Evolutionary conservation across 2,888 invertebrate genomes (phyloP), one percentile per base, ranked within the genome.

Genomic region (Cryptosula pallasiana): DNA sequence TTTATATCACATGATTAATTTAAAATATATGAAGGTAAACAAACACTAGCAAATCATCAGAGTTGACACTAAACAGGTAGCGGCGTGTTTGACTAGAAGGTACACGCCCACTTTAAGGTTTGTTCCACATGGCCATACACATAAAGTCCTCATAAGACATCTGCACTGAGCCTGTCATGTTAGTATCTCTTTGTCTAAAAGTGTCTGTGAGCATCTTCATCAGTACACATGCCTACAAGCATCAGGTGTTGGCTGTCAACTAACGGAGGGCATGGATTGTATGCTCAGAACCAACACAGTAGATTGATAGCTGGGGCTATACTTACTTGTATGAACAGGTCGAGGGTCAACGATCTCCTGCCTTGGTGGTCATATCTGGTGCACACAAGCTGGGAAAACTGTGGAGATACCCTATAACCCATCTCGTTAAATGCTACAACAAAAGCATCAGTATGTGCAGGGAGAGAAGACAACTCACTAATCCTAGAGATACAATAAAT

Each of bases 121-220:
- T 77, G 69, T 78, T 75, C 23, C 73, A 71, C 75, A 95, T 88
- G 36, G 93, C 92, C 77, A 95, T 88, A 74, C 88, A 89, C 69
- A 97, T 87, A 80, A 95, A 96, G 81, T 96, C 95, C 87, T 96
- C 96, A 81, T 95, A 96, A 34, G 87, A 90, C 80, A 95, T 90
- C 0, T 90, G 90, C 71, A 96, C 93, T 5, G 89, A 87, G 45
- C 95, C 96, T 78, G 90, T 90, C 85, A 91, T 89, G 77, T 92
- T 90, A 0, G 89, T 88, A 82, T 96, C 95, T 71, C 91, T 89
- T 72, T 88, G 87, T 79, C 91, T 87, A 83, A 96, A 96, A 29
- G 93, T 92, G 82, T 95, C 95, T 34, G 86, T 84, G 76, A 87
- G 77, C 2, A 83, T 83, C 82, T 94, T 94, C 75, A 95, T 89